These are phyloP conservation scores for Tupaia tana DNA, from an alignment of 2,113 vertebrate species.

Conservation along the genomic window DNA sequence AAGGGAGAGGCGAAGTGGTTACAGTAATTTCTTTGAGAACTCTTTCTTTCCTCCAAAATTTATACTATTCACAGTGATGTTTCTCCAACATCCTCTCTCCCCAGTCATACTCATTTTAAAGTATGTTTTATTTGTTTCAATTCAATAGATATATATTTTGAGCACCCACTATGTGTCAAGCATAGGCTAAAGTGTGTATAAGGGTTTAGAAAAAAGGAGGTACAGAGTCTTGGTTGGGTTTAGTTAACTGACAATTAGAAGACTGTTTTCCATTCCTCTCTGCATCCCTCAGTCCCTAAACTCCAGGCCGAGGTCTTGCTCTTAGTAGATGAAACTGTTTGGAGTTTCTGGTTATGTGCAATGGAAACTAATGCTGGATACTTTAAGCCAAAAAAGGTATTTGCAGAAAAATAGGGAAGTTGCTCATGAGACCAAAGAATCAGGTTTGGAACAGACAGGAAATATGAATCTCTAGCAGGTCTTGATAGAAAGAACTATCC, in stretches of 20 bases:
- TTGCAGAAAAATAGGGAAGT: neutral
- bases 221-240: neutral
- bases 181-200: neutral
- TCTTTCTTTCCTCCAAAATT: slow-evolving; percentile 32
- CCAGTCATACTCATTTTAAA: neutral
- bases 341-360: neutral
- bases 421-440: neutral
- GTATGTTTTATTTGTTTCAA: neutral
- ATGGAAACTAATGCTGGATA: neutral
- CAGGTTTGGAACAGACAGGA: neutral
- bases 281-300: neutral
- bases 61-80: neutral
- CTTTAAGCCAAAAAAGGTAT: neutral
- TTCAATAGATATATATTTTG: neutral
- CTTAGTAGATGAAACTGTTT: neutral
- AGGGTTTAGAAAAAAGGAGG: neutral
- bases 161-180: neutral
- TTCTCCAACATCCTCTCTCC: neutral
- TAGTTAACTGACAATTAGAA: neutral
- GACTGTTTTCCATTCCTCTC: neutral
- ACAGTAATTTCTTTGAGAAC: neutral
- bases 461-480: neutral
- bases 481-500: neutral
- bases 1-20: neutral
- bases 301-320: neutral